A percentile compares a stretch with the other conserved stretches of the same genome.
Conservation (phyloP, 2,113 vertebrate genomes). For the Hydrolagus affinis region DNA sequence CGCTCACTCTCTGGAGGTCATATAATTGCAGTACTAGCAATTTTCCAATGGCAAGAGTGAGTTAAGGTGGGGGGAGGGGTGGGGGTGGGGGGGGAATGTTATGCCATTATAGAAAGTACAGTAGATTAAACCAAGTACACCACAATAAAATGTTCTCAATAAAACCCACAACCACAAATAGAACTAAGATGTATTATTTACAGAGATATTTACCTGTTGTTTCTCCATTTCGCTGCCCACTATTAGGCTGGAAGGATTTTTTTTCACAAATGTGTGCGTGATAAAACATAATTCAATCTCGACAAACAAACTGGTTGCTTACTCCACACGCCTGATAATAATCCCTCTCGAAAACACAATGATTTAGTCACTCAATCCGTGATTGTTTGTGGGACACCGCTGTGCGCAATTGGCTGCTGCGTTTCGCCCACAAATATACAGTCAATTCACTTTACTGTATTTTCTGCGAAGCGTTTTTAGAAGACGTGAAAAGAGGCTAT, state of each 20-base stretch:
- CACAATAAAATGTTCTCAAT: neutral
- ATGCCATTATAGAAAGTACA: slow-evolving; percentile 12
- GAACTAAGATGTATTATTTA: neutral
- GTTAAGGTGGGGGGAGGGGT: neutral
- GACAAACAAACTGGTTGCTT: neutral
- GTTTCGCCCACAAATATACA: too few species aligned
- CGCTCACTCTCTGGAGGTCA: neutral
- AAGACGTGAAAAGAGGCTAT: too few species aligned
- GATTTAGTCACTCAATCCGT: too few species aligned
- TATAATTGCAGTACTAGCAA: slow-evolving; percentile 20
- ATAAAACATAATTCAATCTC: too few species aligned
- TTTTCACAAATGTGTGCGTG: too few species aligned
- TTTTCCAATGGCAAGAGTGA: neutral
- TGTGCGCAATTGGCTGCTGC: too few species aligned
- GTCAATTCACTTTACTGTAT: too few species aligned
- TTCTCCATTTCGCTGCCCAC: neutral
- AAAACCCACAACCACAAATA: too few species aligned
- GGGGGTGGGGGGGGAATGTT: neutral
- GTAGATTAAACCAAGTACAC: slow-evolving; percentile 13
- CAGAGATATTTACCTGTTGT: neutral
- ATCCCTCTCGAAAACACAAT: too few species aligned
- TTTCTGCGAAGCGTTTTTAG: too few species aligned
- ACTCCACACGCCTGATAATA: too few species aligned
- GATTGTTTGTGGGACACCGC: too few species aligned
- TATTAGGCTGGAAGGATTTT: neutral